Base-by-base conservation (phyloP, 2,888 invertebrate genomes). In the Eupithecia pulchellata region DNA sequence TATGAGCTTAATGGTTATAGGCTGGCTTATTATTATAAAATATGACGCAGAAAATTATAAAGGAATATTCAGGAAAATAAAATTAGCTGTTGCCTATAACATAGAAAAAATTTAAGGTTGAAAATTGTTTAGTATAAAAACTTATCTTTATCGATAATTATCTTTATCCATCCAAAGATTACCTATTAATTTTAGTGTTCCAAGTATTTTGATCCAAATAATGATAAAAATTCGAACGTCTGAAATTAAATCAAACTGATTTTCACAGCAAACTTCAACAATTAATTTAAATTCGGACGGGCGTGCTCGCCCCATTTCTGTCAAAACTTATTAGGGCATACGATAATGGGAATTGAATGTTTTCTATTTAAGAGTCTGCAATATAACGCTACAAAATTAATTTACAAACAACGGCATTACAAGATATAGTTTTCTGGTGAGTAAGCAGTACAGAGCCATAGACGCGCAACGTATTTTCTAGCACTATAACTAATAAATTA, bases 251-350 rank as follows among this genome's bases (percentile, higher is more conserved):
- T 57, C 39, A 67, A 63, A 64, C 64, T 60, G 55, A 17, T 36
- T 64, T 34, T 62, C 62, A 32, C 27, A 63, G n/a, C 14, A 27
- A 72, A 65, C 65, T 66, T 62, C 62, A 58, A 25, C 58, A 68
- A 68, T 68, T 72, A 72, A 72, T 62, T 71, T 58, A 27, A 47
- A 42, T 36, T 30, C 58, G 17, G 58, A 39, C 58, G 42, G 60
- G 30, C 13, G 57, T 65, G 30, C 25, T 62, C 57, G 63, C 42
- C 47, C 57, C 66, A 66, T 66, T 68, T 58, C 39, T 58, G 66
- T 67, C 57, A 57, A 47, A 68, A 72, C 63, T 68, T 36, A 66
- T 52, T 64, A 60, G 29, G 42, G 27, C 58, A 58, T 29, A 30
- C n/a, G 29, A 32, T 58, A 30, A 58, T 11, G 30, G n/a, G 58